Percentiles rank a stretch among this genome's conserved stretches.
These are phyloP conservation scores for Euplagia quadripunctaria DNA, from an alignment of 2,888 invertebrate genomes.

Conservation along the genomic window DNA sequence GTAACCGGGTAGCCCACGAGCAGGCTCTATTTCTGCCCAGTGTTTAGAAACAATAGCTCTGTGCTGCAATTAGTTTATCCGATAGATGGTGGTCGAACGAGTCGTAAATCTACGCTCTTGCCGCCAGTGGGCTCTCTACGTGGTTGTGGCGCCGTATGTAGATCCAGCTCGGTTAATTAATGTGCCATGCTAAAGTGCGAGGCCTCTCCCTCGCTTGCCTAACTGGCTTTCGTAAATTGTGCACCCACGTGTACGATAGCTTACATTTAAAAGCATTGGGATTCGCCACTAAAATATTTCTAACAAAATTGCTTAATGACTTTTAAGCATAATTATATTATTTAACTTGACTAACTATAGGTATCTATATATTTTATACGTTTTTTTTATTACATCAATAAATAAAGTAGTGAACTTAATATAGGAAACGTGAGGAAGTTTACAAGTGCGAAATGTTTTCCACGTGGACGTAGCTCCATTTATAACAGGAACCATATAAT, in stretches of 20 bases:
- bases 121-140: constrained; percentile 81
- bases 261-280: constrained; percentile 79
- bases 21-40: constrained; percentile 76
- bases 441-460: constrained; percentile 41
- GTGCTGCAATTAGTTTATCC: constrained; percentile 85
- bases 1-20: constrained; percentile 55
- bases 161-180: constrained; percentile 85
- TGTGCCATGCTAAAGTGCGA: constrained; percentile 84
- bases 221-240: constrained; percentile 81
- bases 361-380: no score
- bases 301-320: not conserved
- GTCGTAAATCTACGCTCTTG: constrained; percentile 85
- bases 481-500: constrained; percentile 56
- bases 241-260: constrained; percentile 78
- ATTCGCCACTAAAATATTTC: constrained; percentile 36
- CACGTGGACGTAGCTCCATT: constrained; percentile 45
- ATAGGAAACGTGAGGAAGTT: not conserved
- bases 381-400: no score
- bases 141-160: constrained; percentile 83
- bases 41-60: constrained; percentile 85
- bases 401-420: not conserved
- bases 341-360: no score
- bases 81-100: constrained; percentile 85
- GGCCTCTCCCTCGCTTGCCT: constrained; percentile 76
- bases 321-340: no score